Percentiles rank a stretch among this genome's conserved stretches.
phyloP scores from a whole-genome alignment of 2,113 vertebrate species.

The Colaptes auratus region DNA sequence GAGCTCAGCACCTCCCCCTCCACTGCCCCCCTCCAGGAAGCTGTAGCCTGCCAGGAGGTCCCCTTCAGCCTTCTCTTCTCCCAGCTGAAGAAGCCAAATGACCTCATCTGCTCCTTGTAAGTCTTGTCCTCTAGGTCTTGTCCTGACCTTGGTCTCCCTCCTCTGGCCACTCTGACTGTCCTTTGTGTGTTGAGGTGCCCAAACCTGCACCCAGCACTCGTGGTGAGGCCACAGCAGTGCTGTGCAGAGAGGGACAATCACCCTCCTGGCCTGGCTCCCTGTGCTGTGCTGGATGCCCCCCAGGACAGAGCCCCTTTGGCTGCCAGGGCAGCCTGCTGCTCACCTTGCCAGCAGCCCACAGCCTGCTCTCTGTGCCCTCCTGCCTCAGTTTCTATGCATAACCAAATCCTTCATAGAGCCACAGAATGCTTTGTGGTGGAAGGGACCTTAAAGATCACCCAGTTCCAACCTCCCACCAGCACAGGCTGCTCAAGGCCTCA shows the following conservation, averaged over 20 bases:
- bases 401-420: too few species aligned
- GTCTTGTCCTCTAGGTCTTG: not conserved
- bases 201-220: not conserved
- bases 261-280: fast-evolving
- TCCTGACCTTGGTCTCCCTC: not conserved
- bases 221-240: too few species aligned
- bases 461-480: too few species aligned
- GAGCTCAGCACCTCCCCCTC: not conserved
- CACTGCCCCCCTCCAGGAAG: not conserved
- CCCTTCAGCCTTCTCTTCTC: not conserved
- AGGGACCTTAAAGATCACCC: too few species aligned
- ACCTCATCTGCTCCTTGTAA: not conserved
- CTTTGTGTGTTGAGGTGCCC: fast-evolving
- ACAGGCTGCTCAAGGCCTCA: too few species aligned
- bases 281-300: not conserved
- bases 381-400: too few species aligned
- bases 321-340: not conserved
- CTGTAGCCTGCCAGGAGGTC: not conserved
- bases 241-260: not conserved
- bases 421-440: too few species aligned
- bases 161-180: not conserved
- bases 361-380: fast-evolving
- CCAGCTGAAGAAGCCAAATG: not conserved
- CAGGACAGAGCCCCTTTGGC: not conserved
- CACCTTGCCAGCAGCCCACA: not conserved